Evolutionary conservation across 1,140 invertebrate genomes (phyloP).

Genomic region (Nomia melanderi): DNA sequence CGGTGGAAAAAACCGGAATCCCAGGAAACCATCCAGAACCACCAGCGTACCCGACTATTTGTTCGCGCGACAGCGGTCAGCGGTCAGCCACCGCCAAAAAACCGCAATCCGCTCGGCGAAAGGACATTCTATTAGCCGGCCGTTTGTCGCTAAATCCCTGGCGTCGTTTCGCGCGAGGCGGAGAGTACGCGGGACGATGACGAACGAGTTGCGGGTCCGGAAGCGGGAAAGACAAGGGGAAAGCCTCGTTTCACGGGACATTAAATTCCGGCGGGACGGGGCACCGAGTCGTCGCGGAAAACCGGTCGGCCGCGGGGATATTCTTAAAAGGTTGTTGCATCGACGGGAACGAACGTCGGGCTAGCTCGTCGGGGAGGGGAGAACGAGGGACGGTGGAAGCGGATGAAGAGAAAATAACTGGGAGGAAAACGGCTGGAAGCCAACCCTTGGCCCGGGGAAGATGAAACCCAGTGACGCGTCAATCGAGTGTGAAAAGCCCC

Average conservation of each 20-base stretch:
- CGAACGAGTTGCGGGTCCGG: slow-evolving; percentile 20
- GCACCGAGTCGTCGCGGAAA: not conserved
- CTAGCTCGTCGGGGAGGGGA: no score
- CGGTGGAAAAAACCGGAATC: no score
- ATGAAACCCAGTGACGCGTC: slow-evolving; percentile 30
- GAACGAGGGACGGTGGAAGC: no score
- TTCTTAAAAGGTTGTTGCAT: slow-evolving; percentile 43
- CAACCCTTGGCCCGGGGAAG: not conserved
- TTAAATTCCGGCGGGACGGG: slow-evolving; percentile 35
- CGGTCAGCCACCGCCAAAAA: not conserved
- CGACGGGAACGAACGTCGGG: not conserved
- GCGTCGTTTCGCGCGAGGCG: not conserved
- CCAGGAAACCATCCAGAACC: no score
- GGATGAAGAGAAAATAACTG: slow-evolving; percentile 19
- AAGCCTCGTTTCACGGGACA: slow-evolving; percentile 52
- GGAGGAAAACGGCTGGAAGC: not conserved
- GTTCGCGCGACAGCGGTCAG: no score
- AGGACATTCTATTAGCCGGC: slow-evolving; percentile 23
- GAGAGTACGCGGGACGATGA: slow-evolving; percentile 7
- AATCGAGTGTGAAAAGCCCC: slow-evolving; percentile 41
- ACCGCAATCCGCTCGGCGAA: not conserved
- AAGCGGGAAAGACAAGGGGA: slow-evolving; percentile 18
- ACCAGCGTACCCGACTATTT: no score
- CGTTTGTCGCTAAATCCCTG: slow-evolving; percentile 6
- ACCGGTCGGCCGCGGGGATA: not conserved